A percentile compares a stretch with the other conserved stretches of the same genome.
Evolutionary conservation across 2,888 invertebrate genomes (phyloP).

Genomic region (Thecophora atra): DNA sequence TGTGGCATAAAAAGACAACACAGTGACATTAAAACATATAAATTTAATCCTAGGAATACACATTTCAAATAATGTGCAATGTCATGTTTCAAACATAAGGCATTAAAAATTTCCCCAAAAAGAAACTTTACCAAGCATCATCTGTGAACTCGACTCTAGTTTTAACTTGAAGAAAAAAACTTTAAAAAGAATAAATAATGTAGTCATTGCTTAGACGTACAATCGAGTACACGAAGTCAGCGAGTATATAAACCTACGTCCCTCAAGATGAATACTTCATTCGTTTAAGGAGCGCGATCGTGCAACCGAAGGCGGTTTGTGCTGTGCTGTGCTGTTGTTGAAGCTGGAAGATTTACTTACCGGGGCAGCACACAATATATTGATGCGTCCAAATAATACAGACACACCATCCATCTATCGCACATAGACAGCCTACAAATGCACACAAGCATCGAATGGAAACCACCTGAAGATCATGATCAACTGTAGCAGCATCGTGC

Average conservation of each 20-base stretch:
- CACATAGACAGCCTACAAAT: neutral
- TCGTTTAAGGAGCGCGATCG: conserved; percentile 34
- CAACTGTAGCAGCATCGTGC: conserved; percentile 14
- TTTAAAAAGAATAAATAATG: conserved; percentile 2
- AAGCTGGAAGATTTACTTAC: conserved; percentile 24
- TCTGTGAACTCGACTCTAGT: neutral
- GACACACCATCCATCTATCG: neutral
- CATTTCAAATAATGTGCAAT: no score
- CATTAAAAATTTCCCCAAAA: conserved; percentile 22
- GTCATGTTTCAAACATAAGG: conserved; percentile 12
- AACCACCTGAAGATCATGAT: conserved; percentile 37
- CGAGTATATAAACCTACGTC: conserved; percentile 39
- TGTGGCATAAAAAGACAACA: no score
- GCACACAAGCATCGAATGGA: neutral
- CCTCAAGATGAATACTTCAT: conserved; percentile 37
- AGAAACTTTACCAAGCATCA: neutral
- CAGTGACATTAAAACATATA: no score
- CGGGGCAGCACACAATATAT: neutral
- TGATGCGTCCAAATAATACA: neutral
- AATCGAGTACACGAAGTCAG: neutral
- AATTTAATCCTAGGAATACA: no score
- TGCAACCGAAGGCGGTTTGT: conserved; percentile 33
- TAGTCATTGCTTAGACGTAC: neutral
- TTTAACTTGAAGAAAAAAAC: neutral
- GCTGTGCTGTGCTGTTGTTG: no score